Evolutionary conservation across 2,113 vertebrate genomes (phyloP).

Genomic region (Melierax canorus): DNA sequence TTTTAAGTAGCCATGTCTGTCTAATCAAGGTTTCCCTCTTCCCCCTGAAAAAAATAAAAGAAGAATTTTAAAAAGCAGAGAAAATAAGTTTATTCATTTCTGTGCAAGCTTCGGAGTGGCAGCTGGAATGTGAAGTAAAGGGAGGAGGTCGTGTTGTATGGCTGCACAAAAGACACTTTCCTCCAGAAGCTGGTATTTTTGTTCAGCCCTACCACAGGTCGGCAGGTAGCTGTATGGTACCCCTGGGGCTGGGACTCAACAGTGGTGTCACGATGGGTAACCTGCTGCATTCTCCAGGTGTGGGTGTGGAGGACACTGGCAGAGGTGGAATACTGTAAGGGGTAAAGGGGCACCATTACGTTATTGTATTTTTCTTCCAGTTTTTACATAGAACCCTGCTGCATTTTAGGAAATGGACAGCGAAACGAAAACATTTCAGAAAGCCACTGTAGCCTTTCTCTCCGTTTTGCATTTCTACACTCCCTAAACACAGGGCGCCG

Average conservation of each 20-base stretch:
- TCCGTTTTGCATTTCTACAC: not conserved
- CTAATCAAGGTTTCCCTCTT: not conserved
- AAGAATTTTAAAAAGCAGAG: not conserved
- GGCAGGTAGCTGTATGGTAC: not conserved
- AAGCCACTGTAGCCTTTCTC: not conserved
- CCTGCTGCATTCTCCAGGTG: not conserved
- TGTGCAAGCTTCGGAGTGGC: not conserved
- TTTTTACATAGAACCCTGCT: not conserved
- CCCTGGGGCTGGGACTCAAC: not conserved
- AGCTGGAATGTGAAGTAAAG: not conserved
- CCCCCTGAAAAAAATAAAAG: not conserved
- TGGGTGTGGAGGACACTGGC: not conserved
- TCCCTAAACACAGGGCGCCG: not conserved
- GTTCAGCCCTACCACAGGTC: not conserved
- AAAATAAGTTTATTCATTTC: not conserved
- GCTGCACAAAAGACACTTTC: not conserved
- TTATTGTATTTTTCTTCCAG: not conserved
- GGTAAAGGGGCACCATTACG: not conserved
- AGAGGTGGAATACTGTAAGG: not conserved
- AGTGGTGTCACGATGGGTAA: fast-evolving
- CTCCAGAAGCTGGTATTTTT: not conserved
- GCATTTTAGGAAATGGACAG: not conserved
- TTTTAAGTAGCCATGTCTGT: constrained; percentile 29
- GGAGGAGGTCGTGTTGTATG: not conserved
- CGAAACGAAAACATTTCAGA: not conserved